These are phyloP conservation scores for Cactoblastis cactorum DNA, from an alignment of 2,888 invertebrate species.

Conservation along the genomic window DNA sequence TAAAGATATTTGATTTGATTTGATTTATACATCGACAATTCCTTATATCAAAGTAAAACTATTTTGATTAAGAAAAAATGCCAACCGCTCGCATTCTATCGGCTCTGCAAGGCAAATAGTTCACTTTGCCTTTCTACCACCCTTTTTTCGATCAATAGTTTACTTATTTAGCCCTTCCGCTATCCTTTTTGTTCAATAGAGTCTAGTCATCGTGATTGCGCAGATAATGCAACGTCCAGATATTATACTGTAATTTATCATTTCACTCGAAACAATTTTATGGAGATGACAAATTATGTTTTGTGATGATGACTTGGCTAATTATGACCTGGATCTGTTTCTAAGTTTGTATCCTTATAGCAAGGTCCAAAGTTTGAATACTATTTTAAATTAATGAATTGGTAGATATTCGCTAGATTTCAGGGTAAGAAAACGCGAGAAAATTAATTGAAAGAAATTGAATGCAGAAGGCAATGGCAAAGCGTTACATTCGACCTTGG, in stretches of 20 bases:
- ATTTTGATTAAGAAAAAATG: constrained; percentile 9
- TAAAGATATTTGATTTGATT: too few species aligned
- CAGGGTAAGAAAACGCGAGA: too few species aligned
- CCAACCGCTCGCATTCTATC: neutral
- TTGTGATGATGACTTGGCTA: neutral
- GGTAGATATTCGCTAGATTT: too few species aligned
- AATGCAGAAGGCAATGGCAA: too few species aligned
- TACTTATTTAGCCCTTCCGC: constrained; percentile 19
- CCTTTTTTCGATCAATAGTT: too few species aligned
- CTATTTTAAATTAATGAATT: too few species aligned
- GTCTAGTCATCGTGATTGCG: constrained; percentile 36
- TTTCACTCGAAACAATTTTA: constrained; percentile 15
- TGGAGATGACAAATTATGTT: neutral
- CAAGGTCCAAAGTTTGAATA: too few species aligned
- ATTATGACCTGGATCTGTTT: neutral
- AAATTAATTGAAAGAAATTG: too few species aligned
- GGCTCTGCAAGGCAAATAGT: constrained; percentile 15
- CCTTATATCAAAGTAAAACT: constrained; percentile 2
- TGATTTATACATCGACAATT: too few species aligned
- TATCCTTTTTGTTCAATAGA: constrained; percentile 25
- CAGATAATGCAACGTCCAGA: constrained; percentile 36
- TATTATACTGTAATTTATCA: constrained; percentile 63
- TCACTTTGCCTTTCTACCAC: too few species aligned
- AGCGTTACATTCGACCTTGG: too few species aligned
- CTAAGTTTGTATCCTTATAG: too few species aligned